Conservation (phyloP, 2,113 vertebrate genomes). For the Melierax canorus region DNA sequence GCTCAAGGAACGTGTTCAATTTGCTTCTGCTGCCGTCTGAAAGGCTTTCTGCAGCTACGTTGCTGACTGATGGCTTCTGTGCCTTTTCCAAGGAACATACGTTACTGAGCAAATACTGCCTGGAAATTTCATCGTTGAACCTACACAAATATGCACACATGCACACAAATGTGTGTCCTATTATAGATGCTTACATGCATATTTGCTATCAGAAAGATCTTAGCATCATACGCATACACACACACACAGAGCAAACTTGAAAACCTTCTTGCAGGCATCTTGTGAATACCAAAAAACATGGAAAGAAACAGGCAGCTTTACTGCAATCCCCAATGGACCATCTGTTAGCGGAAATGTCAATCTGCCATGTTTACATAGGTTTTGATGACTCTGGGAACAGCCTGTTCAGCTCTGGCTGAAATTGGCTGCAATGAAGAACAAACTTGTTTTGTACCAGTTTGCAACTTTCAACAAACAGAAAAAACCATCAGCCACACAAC, state of each 20-base stretch:
- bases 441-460: conserved; percentile 67
- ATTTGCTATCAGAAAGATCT: conserved; percentile 50
- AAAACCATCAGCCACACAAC: conserved; percentile 45
- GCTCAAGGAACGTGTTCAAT: neutral
- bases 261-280: conserved; percentile 61
- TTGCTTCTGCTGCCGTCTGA: conserved; percentile 44
- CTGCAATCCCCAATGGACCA: conserved; percentile 54
- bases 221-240: neutral
- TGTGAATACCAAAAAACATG: conserved; percentile 53
- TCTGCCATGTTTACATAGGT: conserved; percentile 69
- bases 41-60: conserved; percentile 13
- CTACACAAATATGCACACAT: conserved; percentile 24
- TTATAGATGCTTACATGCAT: neutral
- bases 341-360: conserved; percentile 66
- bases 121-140: neutral
- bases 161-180: conserved; percentile 18
- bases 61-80: conserved; percentile 48
- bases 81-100: conserved; percentile 61
- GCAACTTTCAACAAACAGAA: conserved; percentile 65
- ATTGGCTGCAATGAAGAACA: conserved; percentile 64
- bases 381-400: conserved; percentile 69
- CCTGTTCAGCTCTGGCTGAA: conserved; percentile 62
- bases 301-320: conserved; percentile 51
- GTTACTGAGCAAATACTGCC: conserved; percentile 57
- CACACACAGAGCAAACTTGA: conserved; percentile 18